Evolutionary conservation across 2,888 invertebrate genomes (phyloP).

Genomic region (Spodoptera picta): DNA sequence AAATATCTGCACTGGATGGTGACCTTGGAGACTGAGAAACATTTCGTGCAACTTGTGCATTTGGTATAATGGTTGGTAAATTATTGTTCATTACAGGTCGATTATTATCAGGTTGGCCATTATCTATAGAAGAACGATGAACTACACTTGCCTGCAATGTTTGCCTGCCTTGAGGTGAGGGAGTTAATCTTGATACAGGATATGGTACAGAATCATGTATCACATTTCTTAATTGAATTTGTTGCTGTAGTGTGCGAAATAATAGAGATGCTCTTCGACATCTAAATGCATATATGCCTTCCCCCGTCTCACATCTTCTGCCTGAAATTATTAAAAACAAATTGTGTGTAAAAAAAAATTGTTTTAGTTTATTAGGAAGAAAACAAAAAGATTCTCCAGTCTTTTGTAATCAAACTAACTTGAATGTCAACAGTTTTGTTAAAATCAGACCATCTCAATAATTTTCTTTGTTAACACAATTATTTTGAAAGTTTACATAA

Average conservation of each 20-base stretch:
- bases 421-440: too few relatives aligned
- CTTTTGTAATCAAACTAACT: too few relatives aligned
- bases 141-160: constrained; percentile 81
- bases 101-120: constrained; percentile 73
- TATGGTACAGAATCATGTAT: constrained; percentile 78
- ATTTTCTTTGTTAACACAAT: constrained; percentile 47
- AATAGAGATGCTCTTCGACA: constrained; percentile 95
- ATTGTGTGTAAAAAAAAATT: too few relatives aligned
- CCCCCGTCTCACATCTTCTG: constrained; percentile 95
- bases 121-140: constrained; percentile 82
- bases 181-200: constrained; percentile 77
- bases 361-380: too few relatives aligned
- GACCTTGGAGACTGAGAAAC: constrained; percentile 82
- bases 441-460: too few relatives aligned
- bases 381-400: too few relatives aligned
- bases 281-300: constrained; percentile 97
- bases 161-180: constrained; percentile 78
- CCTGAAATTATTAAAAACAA: constrained; percentile 74
- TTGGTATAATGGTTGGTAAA: constrained; percentile 62
- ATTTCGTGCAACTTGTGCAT: constrained; percentile 62
- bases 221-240: constrained; percentile 91
- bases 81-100: constrained; percentile 68
- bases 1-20: constrained; percentile 87
- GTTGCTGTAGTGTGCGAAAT: constrained; percentile 95
- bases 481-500: too few relatives aligned